phyloP scores from a whole-genome alignment of 2,888 invertebrate genomes.

The Ichneumoninae sp. region DNA sequence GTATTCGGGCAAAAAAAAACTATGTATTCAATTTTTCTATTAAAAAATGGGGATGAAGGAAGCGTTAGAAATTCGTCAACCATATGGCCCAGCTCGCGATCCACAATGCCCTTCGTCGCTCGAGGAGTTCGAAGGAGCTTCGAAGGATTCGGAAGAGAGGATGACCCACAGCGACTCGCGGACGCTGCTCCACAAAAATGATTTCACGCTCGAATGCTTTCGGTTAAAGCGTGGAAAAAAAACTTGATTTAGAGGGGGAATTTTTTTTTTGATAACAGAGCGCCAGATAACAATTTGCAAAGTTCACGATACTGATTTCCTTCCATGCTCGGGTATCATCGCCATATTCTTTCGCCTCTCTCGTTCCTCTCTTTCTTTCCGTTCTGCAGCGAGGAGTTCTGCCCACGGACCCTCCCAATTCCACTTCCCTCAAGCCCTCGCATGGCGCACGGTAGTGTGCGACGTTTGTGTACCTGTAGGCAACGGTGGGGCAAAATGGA shows the following conservation, averaged over 20 bases:
- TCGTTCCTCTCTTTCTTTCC: constrained; percentile 61
- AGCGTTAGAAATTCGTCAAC: constrained; percentile 46
- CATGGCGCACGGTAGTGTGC: constrained; percentile 40
- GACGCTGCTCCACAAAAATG: neutral
- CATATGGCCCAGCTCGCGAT: constrained; percentile 41
- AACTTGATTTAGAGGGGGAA: neutral
- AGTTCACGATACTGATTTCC: constrained; percentile 29
- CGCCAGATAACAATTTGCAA: neutral
- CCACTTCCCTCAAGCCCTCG: constrained; percentile 66
- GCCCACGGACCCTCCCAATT: constrained; percentile 68
- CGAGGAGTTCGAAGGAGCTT: constrained; percentile 12
- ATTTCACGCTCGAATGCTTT: constrained; percentile 19
- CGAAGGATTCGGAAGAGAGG: constrained; percentile 44
- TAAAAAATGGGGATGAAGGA: constrained; percentile 25
- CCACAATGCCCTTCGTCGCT: constrained; percentile 24
- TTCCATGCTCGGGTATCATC: constrained; percentile 41
- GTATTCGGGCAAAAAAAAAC: constrained; percentile 15
- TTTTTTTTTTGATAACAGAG: neutral
- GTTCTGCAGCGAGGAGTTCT: constrained; percentile 61
- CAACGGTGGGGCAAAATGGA: neutral
- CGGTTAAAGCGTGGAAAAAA: constrained; percentile 18
- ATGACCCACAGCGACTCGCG: constrained; percentile 21
- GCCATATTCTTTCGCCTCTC: constrained; percentile 63
- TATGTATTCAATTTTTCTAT: constrained; percentile 10
- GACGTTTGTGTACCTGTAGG: constrained; percentile 41